Evolutionary conservation across 2,113 vertebrate genomes (phyloP).

Genomic region (Merops nubicus): DNA sequence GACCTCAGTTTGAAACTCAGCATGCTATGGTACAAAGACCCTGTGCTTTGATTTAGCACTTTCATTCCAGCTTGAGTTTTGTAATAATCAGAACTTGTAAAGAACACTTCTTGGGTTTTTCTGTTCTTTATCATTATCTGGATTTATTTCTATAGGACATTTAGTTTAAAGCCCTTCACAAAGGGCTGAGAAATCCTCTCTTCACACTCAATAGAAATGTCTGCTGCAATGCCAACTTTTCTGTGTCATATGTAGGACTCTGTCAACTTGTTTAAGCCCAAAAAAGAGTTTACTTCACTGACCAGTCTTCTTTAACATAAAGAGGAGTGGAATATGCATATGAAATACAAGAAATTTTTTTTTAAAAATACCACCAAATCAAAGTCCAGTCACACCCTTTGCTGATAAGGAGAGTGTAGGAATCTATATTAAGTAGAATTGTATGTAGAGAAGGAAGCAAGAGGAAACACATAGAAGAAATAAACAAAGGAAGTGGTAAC

Average conservation of each 20-base stretch:
- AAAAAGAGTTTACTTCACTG: not conserved
- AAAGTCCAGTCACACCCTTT: not conserved
- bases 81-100: not conserved
- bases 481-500: not conserved
- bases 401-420: not conserved
- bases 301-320: not conserved
- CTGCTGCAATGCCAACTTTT: not conserved
- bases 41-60: not conserved
- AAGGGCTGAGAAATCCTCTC: not conserved
- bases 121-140: not conserved
- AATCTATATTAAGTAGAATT: not conserved
- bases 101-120: not conserved
- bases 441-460: not conserved
- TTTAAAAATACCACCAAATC: not conserved
- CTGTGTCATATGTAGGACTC: not conserved
- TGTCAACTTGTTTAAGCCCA: not conserved
- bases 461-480: not conserved
- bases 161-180: not conserved
- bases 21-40: not conserved
- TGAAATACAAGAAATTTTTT: not conserved
- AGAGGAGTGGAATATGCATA: not conserved
- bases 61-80: not conserved
- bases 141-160: not conserved
- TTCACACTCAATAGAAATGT: not conserved
- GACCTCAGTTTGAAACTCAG: not conserved